Evolutionary conservation across 2,888 invertebrate species (phyloP).

Genomic region (Lamellibrachia columna): DNA sequence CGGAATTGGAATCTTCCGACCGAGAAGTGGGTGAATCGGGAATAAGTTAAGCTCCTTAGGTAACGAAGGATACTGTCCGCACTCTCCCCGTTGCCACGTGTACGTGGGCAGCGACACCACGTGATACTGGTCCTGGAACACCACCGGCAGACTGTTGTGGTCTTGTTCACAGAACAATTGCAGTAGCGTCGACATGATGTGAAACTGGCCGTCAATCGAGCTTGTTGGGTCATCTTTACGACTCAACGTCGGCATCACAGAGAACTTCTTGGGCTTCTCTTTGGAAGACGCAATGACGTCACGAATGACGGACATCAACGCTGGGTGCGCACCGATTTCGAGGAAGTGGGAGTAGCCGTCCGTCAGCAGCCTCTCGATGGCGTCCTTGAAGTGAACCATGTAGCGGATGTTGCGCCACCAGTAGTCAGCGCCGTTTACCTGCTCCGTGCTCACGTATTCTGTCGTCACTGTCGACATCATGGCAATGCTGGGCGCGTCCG

Average conservation of each 20-base stretch:
- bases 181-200: background rate
- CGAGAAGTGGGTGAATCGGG: background rate
- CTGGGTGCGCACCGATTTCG: constrained; percentile 16
- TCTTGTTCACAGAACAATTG: background rate
- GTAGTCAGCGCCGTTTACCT: background rate
- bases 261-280: background rate
- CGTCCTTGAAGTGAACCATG: background rate
- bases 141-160: background rate
- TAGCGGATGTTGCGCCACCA: background rate
- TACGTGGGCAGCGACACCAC: background rate
- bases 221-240: background rate
- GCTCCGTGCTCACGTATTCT: background rate
- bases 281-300: background rate
- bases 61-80: background rate
- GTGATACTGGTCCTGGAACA: background rate
- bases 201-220: background rate
- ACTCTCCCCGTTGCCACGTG: background rate
- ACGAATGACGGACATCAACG: background rate
- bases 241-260: background rate
- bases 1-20: background rate
- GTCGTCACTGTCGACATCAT: background rate
- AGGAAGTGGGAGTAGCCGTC: background rate
- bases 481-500: background rate
- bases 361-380: background rate
- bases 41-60: background rate